A percentile compares a stretch with the other conserved stretches of the same genome.
Evolutionary conservation across 2,797 vertebrate genomes (phyloP).

Genomic region (Coregonus sp.): DNA sequence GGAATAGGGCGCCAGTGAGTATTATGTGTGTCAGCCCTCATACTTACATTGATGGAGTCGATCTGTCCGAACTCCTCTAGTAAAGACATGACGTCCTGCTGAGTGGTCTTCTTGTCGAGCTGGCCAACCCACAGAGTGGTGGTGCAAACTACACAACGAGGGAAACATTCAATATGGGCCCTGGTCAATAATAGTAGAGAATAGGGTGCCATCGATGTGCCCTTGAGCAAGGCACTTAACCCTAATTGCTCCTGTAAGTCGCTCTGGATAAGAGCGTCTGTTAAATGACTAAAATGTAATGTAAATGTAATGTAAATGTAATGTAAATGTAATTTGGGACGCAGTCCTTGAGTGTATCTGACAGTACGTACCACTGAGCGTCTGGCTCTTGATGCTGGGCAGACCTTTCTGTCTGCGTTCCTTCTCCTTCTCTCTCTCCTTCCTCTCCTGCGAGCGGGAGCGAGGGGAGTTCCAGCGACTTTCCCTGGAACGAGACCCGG

Average conservation of each 20-base stretch:
- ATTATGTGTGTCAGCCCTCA: not conserved
- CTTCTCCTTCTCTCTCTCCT: conserved; percentile 85
- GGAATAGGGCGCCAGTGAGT: not conserved
- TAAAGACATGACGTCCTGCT: conserved; percentile 91
- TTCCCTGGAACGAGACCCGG: conserved; percentile 87
- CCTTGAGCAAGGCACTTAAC: too few relatives aligned
- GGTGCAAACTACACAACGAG: conserved; percentile 85
- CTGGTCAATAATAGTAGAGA: too few relatives aligned
- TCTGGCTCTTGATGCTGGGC: conserved; percentile 85
- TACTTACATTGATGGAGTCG: conserved; percentile 95
- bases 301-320: too few relatives aligned
- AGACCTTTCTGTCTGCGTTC: conserved; percentile 91
- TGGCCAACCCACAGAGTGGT: conserved; percentile 98
- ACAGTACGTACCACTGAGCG: conserved; percentile 83
- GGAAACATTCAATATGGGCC: not conserved
- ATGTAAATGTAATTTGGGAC: too few relatives aligned
- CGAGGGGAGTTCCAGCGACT: conserved; percentile 81
- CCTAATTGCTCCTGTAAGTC: too few relatives aligned
- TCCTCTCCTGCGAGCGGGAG: conserved; percentile 83
- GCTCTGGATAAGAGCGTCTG: too few relatives aligned
- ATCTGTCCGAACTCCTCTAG: conserved; percentile 98
- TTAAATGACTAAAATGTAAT: too few relatives aligned
- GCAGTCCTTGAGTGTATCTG: not conserved
- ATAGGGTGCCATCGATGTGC: too few relatives aligned
- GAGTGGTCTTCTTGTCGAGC: conserved; percentile 94